Evolutionary conservation across 2,888 invertebrate genomes (phyloP), one percentile per base, ranked within the genome.

Genomic region (Ditula angustiorana): DNA sequence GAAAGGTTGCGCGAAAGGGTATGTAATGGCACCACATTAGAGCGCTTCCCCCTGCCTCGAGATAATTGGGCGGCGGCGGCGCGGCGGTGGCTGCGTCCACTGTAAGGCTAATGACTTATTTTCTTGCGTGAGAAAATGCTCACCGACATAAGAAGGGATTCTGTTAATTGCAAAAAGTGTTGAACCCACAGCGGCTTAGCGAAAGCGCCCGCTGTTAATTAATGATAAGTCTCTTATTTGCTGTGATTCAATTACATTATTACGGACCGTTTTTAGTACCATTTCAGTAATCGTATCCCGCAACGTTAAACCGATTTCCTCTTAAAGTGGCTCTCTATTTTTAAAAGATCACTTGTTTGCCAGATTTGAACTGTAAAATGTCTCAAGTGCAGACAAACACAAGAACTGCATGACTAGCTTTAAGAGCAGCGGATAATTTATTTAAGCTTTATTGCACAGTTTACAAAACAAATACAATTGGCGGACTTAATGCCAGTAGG

Each of bases 101-200:
- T 37, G 64, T 53, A 59, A 59, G 64, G 64, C 59, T 64, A 64
- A 64, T 64, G 64, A 59, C 64, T 64, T 64, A 64, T 64, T 64
- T 64, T 59, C 64, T 64, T 64, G 64, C 64, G 64, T 64, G 64
- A 46, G 59, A 64, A 64, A 64, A 59, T 58, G 46, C 53, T 33
- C 58, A 37, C 58, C 59, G 53, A 47, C 64, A 47, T 64, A 64
- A 64, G 64, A 64, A 64, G 64, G 64, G 53, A 64, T 64, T 59
- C 47, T 23, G 64, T 59, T 64, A 64, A 64, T 64, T 64, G 53
- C 64, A 64, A 64, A 64, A 64, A 64, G 64, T 53, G 63, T 63
- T 63, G 52, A 46, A 7, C 46, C 59, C 64, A 13, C 50, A 59
- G 13, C 64, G 46, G 52, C 58, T 60, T 30, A 30, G 41, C n/a